Evolutionary conservation across 2,888 invertebrate species (phyloP).

Genomic region (Hofmannophila pseudospretella): DNA sequence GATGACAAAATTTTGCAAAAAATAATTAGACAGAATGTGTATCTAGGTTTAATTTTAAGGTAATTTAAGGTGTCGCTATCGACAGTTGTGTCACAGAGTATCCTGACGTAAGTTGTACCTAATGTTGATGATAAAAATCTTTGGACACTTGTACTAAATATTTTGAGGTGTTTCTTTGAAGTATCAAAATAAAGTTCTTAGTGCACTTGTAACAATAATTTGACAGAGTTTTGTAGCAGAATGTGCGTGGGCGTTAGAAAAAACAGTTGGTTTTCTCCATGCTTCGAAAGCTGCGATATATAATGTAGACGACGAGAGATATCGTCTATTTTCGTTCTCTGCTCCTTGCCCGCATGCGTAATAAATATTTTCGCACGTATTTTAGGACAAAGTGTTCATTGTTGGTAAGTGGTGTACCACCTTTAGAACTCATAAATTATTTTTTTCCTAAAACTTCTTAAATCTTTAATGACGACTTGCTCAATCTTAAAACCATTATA

Average conservation of each 20-base stretch:
- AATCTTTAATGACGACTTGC: not conserved
- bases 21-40: no score
- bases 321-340: slow-evolving; percentile 53
- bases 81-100: no score
- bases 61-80: no score
- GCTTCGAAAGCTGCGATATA: slow-evolving; percentile 49
- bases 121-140: no score
- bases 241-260: slow-evolving; percentile 54
- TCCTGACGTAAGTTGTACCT: no score
- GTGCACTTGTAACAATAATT: slow-evolving; percentile 32
- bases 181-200: slow-evolving; percentile 7
- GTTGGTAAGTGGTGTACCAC: slow-evolving; percentile 16
- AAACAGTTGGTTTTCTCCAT: slow-evolving; percentile 43
- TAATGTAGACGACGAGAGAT: slow-evolving; percentile 52
- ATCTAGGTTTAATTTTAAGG: no score
- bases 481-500: not conserved
- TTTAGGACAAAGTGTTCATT: slow-evolving; percentile 40
- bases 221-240: slow-evolving; percentile 28
- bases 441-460: not conserved
- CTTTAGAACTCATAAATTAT: not conserved
- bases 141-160: no score
- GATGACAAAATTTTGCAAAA: no score
- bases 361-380: slow-evolving; percentile 57
- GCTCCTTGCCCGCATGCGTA: slow-evolving; percentile 49
- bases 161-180: no score